Percentiles rank a stretch among this genome's conserved stretches.
Evolutionary conservation across 2,113 vertebrate species (phyloP).

Genomic region (Neolamprologus devosi): DNA sequence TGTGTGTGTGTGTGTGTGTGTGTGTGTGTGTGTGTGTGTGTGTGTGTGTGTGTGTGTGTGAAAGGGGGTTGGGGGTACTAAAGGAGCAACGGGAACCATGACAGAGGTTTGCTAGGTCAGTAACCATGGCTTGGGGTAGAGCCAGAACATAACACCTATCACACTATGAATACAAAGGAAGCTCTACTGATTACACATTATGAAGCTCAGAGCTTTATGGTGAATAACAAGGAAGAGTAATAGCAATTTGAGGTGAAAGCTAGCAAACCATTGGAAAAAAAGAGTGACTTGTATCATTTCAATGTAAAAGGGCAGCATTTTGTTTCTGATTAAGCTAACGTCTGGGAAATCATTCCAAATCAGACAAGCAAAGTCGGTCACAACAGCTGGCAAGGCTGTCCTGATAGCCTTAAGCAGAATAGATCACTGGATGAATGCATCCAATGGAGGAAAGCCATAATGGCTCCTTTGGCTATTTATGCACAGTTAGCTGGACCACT

Average conservation of each 20-base stretch:
- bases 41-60: neutral
- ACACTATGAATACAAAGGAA: neutral
- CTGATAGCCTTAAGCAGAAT: constrained; percentile 36
- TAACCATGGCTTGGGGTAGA: neutral
- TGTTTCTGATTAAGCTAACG: neutral
- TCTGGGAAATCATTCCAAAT: constrained; percentile 27
- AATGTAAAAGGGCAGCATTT: neutral
- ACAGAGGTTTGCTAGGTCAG: neutral
- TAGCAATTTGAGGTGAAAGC: neutral
- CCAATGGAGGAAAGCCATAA: constrained; percentile 4
- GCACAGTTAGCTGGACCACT: neutral
- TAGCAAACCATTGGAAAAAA: neutral
- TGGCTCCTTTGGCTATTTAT: neutral
- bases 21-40: no score
- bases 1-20: no score
- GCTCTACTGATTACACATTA: neutral
- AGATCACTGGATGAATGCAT: constrained; percentile 36
- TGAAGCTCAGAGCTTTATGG: neutral
- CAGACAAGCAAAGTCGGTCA: constrained; percentile 40
- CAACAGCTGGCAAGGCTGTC: constrained; percentile 42
- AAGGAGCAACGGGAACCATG: neutral
- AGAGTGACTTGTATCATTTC: neutral
- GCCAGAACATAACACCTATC: neutral
- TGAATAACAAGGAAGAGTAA: neutral
- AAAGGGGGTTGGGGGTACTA: neutral